phyloP scores from a whole-genome alignment of 2,888 invertebrate species.

The Plagodis dolabraria region DNA sequence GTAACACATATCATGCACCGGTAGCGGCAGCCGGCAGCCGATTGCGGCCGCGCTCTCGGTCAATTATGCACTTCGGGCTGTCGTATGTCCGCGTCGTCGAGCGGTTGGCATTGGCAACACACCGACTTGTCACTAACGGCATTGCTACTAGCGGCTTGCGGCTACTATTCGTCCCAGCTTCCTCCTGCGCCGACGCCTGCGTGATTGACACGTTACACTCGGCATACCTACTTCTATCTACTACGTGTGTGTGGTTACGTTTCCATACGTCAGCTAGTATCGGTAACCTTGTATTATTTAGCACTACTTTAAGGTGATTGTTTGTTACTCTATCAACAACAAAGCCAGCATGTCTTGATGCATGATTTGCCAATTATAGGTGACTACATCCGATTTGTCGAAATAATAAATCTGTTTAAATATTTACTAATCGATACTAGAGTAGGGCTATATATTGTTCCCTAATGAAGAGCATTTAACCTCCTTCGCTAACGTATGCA shows the following conservation, averaged over 20 bases:
- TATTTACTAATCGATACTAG: background rate
- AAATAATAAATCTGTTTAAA: slow-evolving; percentile 4
- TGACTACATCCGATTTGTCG: background rate
- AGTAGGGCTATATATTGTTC: slow-evolving; percentile 26
- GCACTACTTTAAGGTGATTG: slow-evolving; percentile 45
- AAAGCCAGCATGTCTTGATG: slow-evolving; percentile 14
- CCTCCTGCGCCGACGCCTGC: slow-evolving; percentile 55
- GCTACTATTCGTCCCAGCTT: slow-evolving; percentile 54
- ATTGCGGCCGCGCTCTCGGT: slow-evolving; percentile 56
- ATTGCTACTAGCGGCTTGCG: slow-evolving; percentile 29
- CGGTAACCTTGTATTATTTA: slow-evolving; percentile 44
- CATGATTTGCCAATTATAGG: slow-evolving; percentile 29
- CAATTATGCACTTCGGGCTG: slow-evolving; percentile 50
- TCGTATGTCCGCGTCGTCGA: slow-evolving; percentile 21
- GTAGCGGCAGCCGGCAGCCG: slow-evolving; percentile 35
- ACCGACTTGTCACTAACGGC: background rate
- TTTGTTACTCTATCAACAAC: slow-evolving; percentile 34
- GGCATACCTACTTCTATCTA: slow-evolving; percentile 37
- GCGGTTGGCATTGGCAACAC: slow-evolving; percentile 64
- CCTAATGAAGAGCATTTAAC: slow-evolving; percentile 48
- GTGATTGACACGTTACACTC: slow-evolving; percentile 51
- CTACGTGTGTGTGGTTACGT: slow-evolving; percentile 47
- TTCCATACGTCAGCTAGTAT: slow-evolving; percentile 40
- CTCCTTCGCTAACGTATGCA: slow-evolving; percentile 44
- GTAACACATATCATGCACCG: slow-evolving; percentile 44